phyloP scores from a whole-genome alignment of 2,888 invertebrate species.

The Synergus umbraculus region DNA sequence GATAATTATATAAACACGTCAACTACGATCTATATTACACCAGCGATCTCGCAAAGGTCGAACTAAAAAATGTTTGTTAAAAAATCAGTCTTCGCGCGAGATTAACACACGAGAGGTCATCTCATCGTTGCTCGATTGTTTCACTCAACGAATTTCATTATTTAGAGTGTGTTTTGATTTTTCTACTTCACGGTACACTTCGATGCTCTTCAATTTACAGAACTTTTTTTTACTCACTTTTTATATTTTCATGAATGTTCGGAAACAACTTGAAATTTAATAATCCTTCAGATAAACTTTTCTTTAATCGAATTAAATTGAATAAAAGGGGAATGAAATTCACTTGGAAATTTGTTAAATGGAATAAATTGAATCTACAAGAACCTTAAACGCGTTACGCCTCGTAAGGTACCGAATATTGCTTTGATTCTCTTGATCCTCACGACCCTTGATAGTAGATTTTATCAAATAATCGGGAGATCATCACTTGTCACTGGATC shows the following conservation, averaged over 20 bases:
- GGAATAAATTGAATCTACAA: not conserved
- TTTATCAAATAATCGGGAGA: not conserved
- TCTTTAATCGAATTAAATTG: not conserved
- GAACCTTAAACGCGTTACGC: no score
- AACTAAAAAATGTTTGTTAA: constrained; percentile 43
- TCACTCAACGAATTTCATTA: not conserved
- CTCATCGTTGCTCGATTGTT: constrained; percentile 51
- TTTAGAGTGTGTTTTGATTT: constrained; percentile 36
- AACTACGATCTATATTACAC: constrained; percentile 51
- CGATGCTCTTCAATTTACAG: not conserved
- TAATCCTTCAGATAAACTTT: not conserved
- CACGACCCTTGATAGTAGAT: not conserved
- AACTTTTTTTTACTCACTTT: not conserved
- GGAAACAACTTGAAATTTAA: not conserved
- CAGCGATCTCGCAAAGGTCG: constrained; percentile 41
- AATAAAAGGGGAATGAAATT: not conserved
- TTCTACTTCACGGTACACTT: not conserved
- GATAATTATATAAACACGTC: constrained; percentile 45
- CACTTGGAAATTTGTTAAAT: not conserved
- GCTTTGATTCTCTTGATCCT: not conserved
- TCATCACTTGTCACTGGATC: constrained; percentile 13
- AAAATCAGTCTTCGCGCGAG: constrained; percentile 56
- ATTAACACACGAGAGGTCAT: constrained; percentile 48
- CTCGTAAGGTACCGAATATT: not conserved
- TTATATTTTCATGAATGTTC: not conserved